Evolutionary conservation across 1,140 invertebrate genomes (phyloP).

Genomic region (Drosophila pectinifera): DNA sequence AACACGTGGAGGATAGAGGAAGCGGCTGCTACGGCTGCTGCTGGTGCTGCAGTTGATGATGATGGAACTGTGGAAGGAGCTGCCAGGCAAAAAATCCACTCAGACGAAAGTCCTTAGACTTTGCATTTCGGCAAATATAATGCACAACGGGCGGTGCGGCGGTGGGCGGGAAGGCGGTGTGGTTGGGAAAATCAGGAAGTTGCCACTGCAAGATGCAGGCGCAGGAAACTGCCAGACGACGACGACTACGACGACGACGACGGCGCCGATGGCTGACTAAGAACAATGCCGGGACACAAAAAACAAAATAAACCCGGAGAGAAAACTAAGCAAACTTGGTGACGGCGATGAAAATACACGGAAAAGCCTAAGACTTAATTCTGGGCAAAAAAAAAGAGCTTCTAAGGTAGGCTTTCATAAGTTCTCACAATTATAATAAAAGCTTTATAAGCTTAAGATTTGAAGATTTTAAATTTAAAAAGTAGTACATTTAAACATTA

Average conservation of each 20-base stretch:
- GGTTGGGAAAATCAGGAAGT: constrained; percentile 70
- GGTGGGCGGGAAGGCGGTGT: constrained; percentile 14
- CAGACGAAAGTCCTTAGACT: constrained; percentile 84
- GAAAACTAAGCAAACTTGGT: constrained; percentile 53
- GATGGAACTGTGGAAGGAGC: constrained; percentile 30
- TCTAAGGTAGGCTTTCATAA: too few relatives aligned
- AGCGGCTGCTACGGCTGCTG: constrained; percentile 20
- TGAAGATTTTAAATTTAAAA: background rate
- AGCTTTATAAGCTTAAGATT: too few relatives aligned
- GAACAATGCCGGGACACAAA: constrained; percentile 65
- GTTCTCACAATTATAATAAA: too few relatives aligned
- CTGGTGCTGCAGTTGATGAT: constrained; percentile 20
- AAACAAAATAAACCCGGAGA: constrained; percentile 33
- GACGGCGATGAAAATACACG: constrained; percentile 20
- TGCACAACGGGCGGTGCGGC: constrained; percentile 50
- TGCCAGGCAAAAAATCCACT: constrained; percentile 76
- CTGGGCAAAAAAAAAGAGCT: background rate
- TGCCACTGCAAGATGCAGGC: constrained; percentile 71
- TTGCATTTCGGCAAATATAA: constrained; percentile 80
- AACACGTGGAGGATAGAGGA: background rate
- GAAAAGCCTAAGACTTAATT: background rate
- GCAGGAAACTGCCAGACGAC: constrained; percentile 31
- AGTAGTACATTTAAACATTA: too few relatives aligned
- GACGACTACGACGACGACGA: constrained; percentile 21
- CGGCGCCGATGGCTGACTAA: constrained; percentile 62